Evolutionary conservation across 2,888 invertebrate species (phyloP).

Genomic region (Rhagium mordax): DNA sequence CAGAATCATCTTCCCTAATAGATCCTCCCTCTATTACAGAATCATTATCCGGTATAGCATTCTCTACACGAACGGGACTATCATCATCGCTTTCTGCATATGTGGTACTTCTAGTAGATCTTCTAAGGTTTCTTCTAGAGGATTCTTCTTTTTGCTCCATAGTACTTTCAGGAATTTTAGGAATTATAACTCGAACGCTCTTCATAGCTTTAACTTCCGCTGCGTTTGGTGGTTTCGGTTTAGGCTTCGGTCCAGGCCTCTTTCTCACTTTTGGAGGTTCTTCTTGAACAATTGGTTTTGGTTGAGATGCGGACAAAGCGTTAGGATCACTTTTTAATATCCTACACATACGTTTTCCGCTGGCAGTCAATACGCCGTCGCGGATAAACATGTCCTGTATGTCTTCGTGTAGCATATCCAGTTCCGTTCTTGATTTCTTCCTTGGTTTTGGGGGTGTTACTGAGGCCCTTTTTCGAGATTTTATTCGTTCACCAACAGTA

Average conservation of each 20-base stretch:
- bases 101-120: slow-evolving; percentile 44
- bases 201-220: slow-evolving; percentile 51
- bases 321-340: slow-evolving; percentile 66
- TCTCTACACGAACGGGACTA: slow-evolving; percentile 21
- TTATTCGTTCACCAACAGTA: slow-evolving; percentile 56
- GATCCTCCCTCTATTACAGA: slow-evolving; percentile 34
- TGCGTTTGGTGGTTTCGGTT: slow-evolving; percentile 41
- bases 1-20: slow-evolving; percentile 58
- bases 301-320: slow-evolving; percentile 41
- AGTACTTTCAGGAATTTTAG: slow-evolving; percentile 57
- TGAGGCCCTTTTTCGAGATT: slow-evolving; percentile 51
- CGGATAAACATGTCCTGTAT: slow-evolving; percentile 81
- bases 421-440: slow-evolving; percentile 70
- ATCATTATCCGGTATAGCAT: slow-evolving; percentile 26
- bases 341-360: slow-evolving; percentile 78
- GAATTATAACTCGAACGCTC: slow-evolving; percentile 55
- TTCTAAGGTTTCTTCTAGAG: slow-evolving; percentile 35
- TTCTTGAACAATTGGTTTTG: background rate
- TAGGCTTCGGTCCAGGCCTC: slow-evolving; percentile 51
- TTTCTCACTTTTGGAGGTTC: slow-evolving; percentile 44
- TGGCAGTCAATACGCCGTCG: slow-evolving; percentile 76
- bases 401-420: slow-evolving; percentile 79
- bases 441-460: slow-evolving; percentile 51
- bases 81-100: slow-evolving; percentile 49
- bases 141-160: slow-evolving; percentile 43